phyloP scores from a whole-genome alignment of 2,888 invertebrate species.

The Sarcophaga rosellei region DNA sequence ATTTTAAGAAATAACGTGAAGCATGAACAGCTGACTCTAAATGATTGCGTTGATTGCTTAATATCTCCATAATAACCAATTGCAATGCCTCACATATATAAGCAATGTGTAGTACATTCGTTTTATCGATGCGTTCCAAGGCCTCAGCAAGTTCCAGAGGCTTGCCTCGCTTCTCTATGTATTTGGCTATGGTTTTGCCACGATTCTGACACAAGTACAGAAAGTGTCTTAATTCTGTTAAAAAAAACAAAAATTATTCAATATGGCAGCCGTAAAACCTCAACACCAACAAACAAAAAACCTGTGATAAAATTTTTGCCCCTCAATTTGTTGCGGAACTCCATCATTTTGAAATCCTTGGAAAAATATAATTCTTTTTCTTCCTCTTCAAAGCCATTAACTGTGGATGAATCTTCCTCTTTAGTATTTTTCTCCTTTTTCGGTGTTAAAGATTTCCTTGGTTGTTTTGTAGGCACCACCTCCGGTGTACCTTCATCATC shows the following conservation, averaged over 20 bases:
- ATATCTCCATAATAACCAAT: slow-evolving; percentile 86
- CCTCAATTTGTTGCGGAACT: slow-evolving; percentile 84
- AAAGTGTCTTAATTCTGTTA: slow-evolving; percentile 84
- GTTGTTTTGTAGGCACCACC: slow-evolving; percentile 74
- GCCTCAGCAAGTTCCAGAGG: slow-evolving; percentile 87
- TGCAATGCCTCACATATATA: slow-evolving; percentile 86
- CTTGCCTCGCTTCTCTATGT: slow-evolving; percentile 87
- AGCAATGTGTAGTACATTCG: slow-evolving; percentile 83
- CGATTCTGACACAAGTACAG: slow-evolving; percentile 83
- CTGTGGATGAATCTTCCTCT: not conserved
- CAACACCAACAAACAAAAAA: slow-evolving; percentile 70
- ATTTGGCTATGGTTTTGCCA: slow-evolving; percentile 84
- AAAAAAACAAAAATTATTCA: no score
- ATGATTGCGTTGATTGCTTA: slow-evolving; percentile 84
- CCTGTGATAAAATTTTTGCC: slow-evolving; percentile 83
- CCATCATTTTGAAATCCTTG: slow-evolving; percentile 83
- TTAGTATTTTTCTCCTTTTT: slow-evolving; percentile 58
- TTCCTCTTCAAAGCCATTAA: slow-evolving; percentile 62
- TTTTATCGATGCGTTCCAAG: slow-evolving; percentile 84
- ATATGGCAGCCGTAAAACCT: not conserved
- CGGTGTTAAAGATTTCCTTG: slow-evolving; percentile 70
- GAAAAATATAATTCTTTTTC: slow-evolving; percentile 75
- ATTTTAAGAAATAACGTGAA: slow-evolving; percentile 87
- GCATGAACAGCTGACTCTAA: slow-evolving; percentile 85
- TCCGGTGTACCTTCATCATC: slow-evolving; percentile 70